These are phyloP conservation scores for Apotomis turbidana DNA, from an alignment of 2,888 invertebrate species.

Conservation along the genomic window DNA sequence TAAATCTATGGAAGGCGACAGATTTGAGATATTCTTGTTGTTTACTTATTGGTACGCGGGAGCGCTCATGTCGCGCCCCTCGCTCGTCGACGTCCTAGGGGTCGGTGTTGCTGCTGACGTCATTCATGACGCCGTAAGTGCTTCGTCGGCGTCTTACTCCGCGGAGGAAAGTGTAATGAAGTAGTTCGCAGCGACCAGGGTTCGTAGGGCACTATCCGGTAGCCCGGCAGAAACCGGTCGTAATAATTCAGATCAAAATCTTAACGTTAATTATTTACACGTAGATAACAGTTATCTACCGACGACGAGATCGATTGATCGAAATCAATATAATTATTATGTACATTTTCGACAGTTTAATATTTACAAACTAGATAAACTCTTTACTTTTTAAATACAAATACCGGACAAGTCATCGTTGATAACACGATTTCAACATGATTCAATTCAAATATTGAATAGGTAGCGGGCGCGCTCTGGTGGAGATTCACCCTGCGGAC, in stretches of 20 bases:
- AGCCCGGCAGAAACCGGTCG: conserved; percentile 1
- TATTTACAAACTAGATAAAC: conserved; percentile 37
- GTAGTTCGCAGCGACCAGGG: background rate
- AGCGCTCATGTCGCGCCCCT: background rate
- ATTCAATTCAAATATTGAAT: conserved; percentile 45
- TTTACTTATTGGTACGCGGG: background rate
- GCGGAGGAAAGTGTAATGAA: background rate
- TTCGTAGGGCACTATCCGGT: background rate
- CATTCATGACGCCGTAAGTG: background rate
- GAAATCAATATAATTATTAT: conserved; percentile 28
- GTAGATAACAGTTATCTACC: conserved; percentile 34
- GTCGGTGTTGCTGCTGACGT: background rate
- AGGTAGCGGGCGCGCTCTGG: conserved; percentile 28
- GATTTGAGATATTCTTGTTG: conserved; percentile 21
- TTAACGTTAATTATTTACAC: conserved; percentile 34
- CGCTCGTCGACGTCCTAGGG: no score
- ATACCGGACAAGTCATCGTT: conserved; percentile 33
- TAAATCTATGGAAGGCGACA: conserved; percentile 42
- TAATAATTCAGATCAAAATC: background rate
- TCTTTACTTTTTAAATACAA: conserved; percentile 23
- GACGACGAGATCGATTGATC: conserved; percentile 18
- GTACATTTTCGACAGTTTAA: conserved; percentile 8
- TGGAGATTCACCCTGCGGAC: background rate
- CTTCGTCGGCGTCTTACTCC: background rate
- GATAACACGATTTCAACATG: conserved; percentile 34